Conservation (phyloP, 2,113 vertebrate species). For the Oreochromis spilurus region DNA sequence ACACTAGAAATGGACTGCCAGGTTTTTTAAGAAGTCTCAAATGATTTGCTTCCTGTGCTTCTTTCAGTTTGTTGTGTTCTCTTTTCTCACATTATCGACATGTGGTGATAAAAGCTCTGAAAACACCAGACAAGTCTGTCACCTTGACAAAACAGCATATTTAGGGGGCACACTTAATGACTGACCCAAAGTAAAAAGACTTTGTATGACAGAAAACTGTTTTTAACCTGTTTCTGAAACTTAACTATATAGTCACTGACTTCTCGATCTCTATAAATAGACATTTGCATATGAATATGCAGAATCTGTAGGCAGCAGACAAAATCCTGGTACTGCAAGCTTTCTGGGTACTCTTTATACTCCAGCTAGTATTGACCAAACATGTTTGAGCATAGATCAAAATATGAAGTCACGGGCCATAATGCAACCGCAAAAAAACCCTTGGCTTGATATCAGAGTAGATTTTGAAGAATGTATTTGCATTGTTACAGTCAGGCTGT, state of each 20-base stretch:
- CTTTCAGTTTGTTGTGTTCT: not conserved
- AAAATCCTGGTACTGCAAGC: fast-evolving
- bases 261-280: not conserved
- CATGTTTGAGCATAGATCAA: not conserved
- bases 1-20: not conserved
- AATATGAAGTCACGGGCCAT: not conserved
- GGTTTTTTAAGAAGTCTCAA: not conserved
- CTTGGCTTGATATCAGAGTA: not conserved
- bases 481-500: not conserved
- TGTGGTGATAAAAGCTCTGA: not conserved
- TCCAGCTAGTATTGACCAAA: not conserved
- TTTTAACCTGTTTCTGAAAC: not conserved
- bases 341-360: not conserved
- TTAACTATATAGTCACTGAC: not conserved
- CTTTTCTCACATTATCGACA: not conserved
- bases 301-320: not conserved
- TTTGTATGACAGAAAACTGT: not conserved
- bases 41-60: not conserved
- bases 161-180: not conserved
- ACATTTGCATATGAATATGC: not conserved
- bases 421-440: not conserved
- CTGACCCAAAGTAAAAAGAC: not conserved
- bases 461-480: not conserved
- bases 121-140: not conserved
- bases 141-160: not conserved